phyloP scores from a whole-genome alignment of 2,797 vertebrate genomes.

The Paratrypauchen microcephalus region DNA sequence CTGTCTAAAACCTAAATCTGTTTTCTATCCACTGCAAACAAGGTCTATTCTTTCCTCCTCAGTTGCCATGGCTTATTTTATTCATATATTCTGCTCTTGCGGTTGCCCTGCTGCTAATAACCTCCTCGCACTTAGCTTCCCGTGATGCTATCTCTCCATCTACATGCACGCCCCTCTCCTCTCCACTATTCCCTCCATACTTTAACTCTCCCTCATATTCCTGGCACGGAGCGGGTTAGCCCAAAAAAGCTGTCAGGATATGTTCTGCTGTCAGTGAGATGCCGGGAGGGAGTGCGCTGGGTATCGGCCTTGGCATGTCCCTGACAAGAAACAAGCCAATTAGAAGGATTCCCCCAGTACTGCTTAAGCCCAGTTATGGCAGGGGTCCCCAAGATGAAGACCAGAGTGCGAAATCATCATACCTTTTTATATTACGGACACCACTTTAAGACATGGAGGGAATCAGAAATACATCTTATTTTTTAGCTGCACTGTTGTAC shows the following conservation, averaged over 20 bases:
- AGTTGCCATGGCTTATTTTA: slow-evolving; percentile 33
- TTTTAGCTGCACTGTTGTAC: slow-evolving; percentile 42
- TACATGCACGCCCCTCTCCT: slow-evolving; percentile 45
- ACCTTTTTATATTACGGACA: slow-evolving; percentile 67
- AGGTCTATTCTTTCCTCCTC: slow-evolving; percentile 31
- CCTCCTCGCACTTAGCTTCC: slow-evolving; percentile 42
- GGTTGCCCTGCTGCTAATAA: slow-evolving; percentile 52
- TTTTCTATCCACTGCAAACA: slow-evolving; percentile 23
- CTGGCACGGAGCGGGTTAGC: slow-evolving; percentile 57
- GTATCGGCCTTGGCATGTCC: slow-evolving; percentile 72
- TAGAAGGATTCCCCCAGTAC: slow-evolving; percentile 76
- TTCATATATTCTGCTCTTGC: slow-evolving; percentile 57
- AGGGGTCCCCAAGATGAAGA: slow-evolving; percentile 74
- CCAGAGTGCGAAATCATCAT: slow-evolving; percentile 71
- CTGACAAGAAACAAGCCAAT: slow-evolving; percentile 82
- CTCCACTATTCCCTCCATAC: slow-evolving; percentile 19
- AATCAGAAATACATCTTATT: slow-evolving; percentile 62
- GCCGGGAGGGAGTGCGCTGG: slow-evolving; percentile 68
- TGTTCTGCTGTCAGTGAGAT: slow-evolving; percentile 71
- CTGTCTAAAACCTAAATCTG: slow-evolving; percentile 25
- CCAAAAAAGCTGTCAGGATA: slow-evolving; percentile 70
- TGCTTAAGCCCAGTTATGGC: slow-evolving; percentile 78
- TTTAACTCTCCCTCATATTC: slow-evolving; percentile 51
- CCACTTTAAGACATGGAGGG: slow-evolving; percentile 62
- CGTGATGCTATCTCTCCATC: slow-evolving; percentile 33